Evolutionary conservation across 1,140 invertebrate species (phyloP).

Genomic region (Magallana angulata): DNA sequence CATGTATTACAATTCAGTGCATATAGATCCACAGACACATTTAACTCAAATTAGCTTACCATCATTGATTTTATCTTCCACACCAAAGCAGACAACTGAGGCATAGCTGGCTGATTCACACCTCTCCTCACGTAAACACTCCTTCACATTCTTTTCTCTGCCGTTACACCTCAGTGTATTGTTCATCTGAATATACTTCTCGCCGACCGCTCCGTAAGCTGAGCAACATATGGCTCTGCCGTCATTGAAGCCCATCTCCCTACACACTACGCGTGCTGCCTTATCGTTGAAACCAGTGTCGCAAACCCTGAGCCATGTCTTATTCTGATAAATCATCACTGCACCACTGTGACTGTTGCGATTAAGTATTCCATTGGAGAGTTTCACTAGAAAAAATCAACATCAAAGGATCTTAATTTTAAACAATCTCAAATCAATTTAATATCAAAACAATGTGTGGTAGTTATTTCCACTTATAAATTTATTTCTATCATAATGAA

Average conservation of each 20-base stretch:
- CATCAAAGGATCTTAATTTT: constrained; percentile 25
- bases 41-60: neutral
- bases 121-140: constrained; percentile 59
- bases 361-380: constrained; percentile 60
- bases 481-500: constrained; percentile 43
- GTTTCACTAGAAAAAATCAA: constrained; percentile 60
- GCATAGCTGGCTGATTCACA: constrained; percentile 64
- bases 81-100: constrained; percentile 65
- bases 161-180: constrained; percentile 63
- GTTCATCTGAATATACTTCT: constrained; percentile 53
- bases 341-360: constrained; percentile 58
- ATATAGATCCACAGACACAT: too few species aligned
- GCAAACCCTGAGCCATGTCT: constrained; percentile 66
- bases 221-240: constrained; percentile 68
- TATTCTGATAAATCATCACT: constrained; percentile 61
- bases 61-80: constrained; percentile 16
- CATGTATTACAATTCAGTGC: too few species aligned
- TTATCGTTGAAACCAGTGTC: constrained; percentile 67
- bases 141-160: constrained; percentile 53
- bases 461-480: constrained; percentile 19
- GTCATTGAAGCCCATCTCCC: constrained; percentile 64
- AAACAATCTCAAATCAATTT: neutral
- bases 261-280: constrained; percentile 66
- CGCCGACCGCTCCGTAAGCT: constrained; percentile 55
- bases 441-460: neutral